Evolutionary conservation across 1,140 invertebrate species (phyloP), one percentile per base, ranked within the genome.

Genomic region (Muscidifurax raptorellus): DNA sequence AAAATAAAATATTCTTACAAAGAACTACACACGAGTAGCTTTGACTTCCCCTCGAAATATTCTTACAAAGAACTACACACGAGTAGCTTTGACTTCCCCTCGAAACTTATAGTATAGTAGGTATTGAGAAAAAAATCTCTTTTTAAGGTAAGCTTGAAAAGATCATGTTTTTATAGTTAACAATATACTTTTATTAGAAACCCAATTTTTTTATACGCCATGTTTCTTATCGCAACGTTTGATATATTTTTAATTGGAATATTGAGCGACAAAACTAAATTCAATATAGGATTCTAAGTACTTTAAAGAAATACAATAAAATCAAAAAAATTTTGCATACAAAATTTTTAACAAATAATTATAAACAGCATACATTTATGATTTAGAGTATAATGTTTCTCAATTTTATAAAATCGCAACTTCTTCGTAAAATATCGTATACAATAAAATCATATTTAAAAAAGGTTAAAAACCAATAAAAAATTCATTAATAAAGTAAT

Each of bases 1-100:
- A 30, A 78, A 83, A 78, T 78, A 78, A 83, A 83, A 83, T 78
- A 78, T 83, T 83, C 82, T 83, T 83, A 78, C 75, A 78, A 71
- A 59, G 13, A 83, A 77, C 52, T 18, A 22, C 18, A 59, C 4
- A 59, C 5, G 52, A 59, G 52, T 59, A n/a, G 52, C 15, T 59
- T 59, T 59, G 4, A 59, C n/a, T n/a, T n/a, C n/a, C n/a, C n/a
- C n/a, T n/a, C n/a, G n/a, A 83, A 83, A 83, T 78, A 78, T 83
- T 83, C 82, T 83, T 83, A 78, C 75, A 78, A 71, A 59, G 13
- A 83, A 77, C 52, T 18, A 22, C 18, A 59, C 4, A 59, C 5
- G 52, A 59, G 52, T 59, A n/a, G 52, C 15, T 59, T 59, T 59
- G 4, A 59, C n/a, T 59, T 59, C 7, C 9, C 36, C 36, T 59